A percentile compares a stretch with the other conserved stretches of the same genome.
Evolutionary conservation across 2,797 vertebrate genomes (phyloP).

Genomic region (Florisuga fusca): DNA sequence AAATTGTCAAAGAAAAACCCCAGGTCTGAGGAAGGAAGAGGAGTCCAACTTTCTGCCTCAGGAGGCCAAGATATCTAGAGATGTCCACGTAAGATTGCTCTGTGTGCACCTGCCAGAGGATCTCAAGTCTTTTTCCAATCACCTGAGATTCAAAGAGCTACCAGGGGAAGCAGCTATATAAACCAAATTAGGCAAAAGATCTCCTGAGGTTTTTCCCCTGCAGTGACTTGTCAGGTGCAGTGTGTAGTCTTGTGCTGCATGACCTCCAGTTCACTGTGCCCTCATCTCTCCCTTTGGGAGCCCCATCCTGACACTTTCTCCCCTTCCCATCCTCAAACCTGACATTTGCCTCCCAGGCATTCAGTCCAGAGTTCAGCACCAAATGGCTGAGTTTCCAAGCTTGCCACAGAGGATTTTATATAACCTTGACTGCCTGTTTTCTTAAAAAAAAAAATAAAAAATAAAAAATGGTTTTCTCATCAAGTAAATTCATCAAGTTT

Average conservation of each 20-base stretch:
- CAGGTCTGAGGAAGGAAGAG: not conserved
- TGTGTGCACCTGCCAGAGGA: not conserved
- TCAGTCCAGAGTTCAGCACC: not conserved
- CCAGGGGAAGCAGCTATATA: not conserved
- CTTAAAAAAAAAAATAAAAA: not conserved
- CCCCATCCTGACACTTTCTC: not conserved
- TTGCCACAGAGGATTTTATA: not conserved
- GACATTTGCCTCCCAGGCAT: not conserved
- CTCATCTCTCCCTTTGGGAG: not conserved
- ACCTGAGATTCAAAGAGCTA: not conserved
- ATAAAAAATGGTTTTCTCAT: slow-evolving; percentile 18
- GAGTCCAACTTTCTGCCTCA: not conserved
- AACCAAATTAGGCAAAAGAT: not conserved
- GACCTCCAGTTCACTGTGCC: not conserved
- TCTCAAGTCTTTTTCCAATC: not conserved
- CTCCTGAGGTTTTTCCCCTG: not conserved
- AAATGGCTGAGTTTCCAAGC: not conserved
- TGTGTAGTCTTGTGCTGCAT: not conserved
- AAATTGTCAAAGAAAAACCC: not conserved
- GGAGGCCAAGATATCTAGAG: fast-evolving
- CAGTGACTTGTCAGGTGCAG: not conserved
- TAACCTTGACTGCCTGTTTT: not conserved
- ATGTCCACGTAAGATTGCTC: not conserved
- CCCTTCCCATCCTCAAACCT: not conserved
- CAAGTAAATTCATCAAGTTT: slow-evolving; percentile 55